Evolutionary conservation across 35 echinoderm and acorn worm species (phyloP).

Genomic region (Patiria miniata): DNA sequence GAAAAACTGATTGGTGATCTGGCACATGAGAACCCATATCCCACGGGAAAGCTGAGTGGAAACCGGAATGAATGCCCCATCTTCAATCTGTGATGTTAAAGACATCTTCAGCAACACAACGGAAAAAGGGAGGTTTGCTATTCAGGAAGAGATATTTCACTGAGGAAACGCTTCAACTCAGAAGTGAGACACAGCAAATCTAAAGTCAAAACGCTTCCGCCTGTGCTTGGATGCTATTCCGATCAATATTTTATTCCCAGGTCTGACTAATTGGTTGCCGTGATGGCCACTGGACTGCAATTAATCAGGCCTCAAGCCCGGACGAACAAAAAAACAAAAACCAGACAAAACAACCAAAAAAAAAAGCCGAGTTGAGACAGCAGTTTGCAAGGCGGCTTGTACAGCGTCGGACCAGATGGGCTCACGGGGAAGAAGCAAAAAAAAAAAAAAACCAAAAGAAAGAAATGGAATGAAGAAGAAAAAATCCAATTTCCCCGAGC

Average conservation of each 20-base stretch:
- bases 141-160: too few species aligned
- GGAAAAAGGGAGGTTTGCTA: too few species aligned
- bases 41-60: too few species aligned
- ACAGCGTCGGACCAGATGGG: background rate
- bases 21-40: too few species aligned
- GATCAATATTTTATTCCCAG: constrained; percentile 28
- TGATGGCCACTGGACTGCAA: constrained; percentile 16
- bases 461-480: constrained; percentile 24
- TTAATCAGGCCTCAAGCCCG: constrained; percentile 1
- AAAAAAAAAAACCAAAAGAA: background rate
- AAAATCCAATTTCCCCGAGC: constrained; percentile 28
- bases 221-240: background rate
- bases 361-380: background rate
- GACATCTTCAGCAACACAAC: too few species aligned
- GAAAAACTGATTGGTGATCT: too few species aligned
- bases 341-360: background rate
- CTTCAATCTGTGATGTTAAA: too few species aligned
- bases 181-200: background rate
- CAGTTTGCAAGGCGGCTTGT: background rate
- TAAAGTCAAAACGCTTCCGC: background rate
- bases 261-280: background rate
- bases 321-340: background rate
- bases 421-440: background rate
- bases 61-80: too few species aligned
- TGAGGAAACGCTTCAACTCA: background rate